Conservation (phyloP, 2,888 invertebrate species). For the Silvanus unidentatus region DNA sequence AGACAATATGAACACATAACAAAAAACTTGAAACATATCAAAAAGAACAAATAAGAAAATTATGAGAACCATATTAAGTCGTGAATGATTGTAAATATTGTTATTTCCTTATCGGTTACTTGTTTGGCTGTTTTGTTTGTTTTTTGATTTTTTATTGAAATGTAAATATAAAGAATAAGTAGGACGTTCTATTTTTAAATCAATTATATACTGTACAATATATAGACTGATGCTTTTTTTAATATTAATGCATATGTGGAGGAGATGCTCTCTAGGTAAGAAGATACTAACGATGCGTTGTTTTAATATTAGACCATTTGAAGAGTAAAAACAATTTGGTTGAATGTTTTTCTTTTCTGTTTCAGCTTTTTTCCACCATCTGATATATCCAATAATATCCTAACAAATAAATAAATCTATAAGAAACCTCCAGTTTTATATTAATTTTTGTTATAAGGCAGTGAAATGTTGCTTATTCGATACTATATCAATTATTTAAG, state of each 20-base stretch:
- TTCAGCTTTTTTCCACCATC: too few relatives aligned
- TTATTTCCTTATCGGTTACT: background rate
- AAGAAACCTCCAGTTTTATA: too few relatives aligned
- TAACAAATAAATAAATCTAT: too few relatives aligned
- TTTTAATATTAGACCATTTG: too few relatives aligned
- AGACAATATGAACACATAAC: slow-evolving; percentile 22
- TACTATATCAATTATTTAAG: slow-evolving; percentile 14
- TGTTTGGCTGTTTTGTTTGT: slow-evolving; percentile 10
- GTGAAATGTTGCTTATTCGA: too few relatives aligned
- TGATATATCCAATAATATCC: too few relatives aligned
- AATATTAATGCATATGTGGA: slow-evolving; percentile 31
- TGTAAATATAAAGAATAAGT: slow-evolving; percentile 30
- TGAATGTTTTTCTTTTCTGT: too few relatives aligned
- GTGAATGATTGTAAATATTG: background rate
- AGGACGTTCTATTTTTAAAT: slow-evolving; percentile 35
- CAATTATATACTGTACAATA: slow-evolving; percentile 18
- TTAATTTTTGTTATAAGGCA: too few relatives aligned
- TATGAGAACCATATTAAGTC: background rate
- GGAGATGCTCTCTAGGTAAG: slow-evolving; percentile 22
- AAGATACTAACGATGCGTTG: too few relatives aligned
- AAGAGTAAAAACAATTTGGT: too few relatives aligned
- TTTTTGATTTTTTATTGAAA: slow-evolving; percentile 31
- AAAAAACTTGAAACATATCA: slow-evolving; percentile 23
- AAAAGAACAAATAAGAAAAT: slow-evolving; percentile 8
- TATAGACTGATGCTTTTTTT: slow-evolving; percentile 43